Evolutionary conservation across 2,888 invertebrate genomes (phyloP), one percentile per base, ranked within the genome.

Genomic region (Rhimphoctona megacephalus): DNA sequence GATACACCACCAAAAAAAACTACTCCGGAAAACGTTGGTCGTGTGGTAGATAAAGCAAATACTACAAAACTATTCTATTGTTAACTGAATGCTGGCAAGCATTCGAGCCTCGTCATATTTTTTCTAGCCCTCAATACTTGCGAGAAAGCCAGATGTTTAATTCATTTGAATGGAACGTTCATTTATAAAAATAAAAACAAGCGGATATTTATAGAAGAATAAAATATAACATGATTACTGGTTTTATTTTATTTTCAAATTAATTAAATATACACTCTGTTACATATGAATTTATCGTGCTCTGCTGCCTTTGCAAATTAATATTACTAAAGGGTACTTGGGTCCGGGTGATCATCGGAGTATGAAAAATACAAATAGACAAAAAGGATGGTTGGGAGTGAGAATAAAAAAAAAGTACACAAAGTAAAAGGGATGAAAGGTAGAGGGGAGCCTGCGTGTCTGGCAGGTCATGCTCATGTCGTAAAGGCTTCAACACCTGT

Each of bases 371-470:
- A 64, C 33, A 77, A 77, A 64, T 64, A 66, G 19, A 30, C n/a
- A 30, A 46, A 76, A 76, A 74, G 17, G 49, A 64, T 49, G 64
- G 11, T 46, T 33, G n/a, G 46, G 33, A 14, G 30, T 33, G 25
- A 1, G n/a, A 33, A 57, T 33, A 74, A 54, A 57, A 67, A 69
- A 64, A 61, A 76, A 22, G 61, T 7, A 72, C 11, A 54, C 30
- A 49, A 67, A 54, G 76, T 54, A 76, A 82, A 70, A 76, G 70
- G 82, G 76, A 57, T 82, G 77, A 77, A 82, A 82, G 69, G 76
- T 69, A 52, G 43, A 57, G 52, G 54, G 43, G 9, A 66, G 33
- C 30, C 57, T 49, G 67, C 61, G 76, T 57, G 74, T 77, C 57
- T 82, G 77, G 77, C 69, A 61, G 82, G 61, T 69, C 67, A 30